Evolutionary conservation across 1,140 invertebrate species (phyloP).

Genomic region (Dreissena rostriformis): DNA sequence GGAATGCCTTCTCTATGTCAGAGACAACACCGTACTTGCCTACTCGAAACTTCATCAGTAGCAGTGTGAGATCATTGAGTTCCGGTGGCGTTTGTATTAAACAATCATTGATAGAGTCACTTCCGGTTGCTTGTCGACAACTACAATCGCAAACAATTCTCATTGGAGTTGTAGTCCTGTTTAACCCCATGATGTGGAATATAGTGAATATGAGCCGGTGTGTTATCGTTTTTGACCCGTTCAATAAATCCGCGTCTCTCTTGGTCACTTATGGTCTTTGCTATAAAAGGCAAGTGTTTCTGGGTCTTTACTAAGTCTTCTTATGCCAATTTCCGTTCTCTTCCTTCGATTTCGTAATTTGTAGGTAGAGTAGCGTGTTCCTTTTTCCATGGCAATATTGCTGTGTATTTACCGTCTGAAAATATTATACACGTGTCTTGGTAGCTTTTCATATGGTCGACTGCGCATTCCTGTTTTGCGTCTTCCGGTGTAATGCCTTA

Average conservation of each 20-base stretch:
- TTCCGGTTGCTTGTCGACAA: neutral
- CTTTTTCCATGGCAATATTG: neutral
- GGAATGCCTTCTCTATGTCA: conserved; percentile 1
- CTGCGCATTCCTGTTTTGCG: neutral
- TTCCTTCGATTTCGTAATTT: too few relatives aligned
- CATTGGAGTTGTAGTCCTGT: neutral
- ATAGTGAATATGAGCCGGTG: neutral
- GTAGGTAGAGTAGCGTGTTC: neutral
- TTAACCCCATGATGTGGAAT: neutral
- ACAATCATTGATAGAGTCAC: neutral
- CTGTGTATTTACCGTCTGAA: neutral
- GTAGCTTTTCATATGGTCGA: neutral
- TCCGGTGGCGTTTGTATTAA: neutral
- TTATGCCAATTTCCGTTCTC: too few relatives aligned
- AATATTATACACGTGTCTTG: neutral
- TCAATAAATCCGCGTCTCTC: neutral
- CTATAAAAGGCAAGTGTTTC: neutral
- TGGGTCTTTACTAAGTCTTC: neutral
- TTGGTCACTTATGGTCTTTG: conserved; percentile 1
- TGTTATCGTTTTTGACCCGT: neutral
- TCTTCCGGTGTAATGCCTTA: neutral
- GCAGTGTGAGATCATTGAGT: neutral
- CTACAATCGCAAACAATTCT: neutral
- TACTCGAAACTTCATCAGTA: neutral
- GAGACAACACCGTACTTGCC: neutral